Conservation (phyloP, 2,797 vertebrate genomes). For the Percopsis omiscomaycus region DNA sequence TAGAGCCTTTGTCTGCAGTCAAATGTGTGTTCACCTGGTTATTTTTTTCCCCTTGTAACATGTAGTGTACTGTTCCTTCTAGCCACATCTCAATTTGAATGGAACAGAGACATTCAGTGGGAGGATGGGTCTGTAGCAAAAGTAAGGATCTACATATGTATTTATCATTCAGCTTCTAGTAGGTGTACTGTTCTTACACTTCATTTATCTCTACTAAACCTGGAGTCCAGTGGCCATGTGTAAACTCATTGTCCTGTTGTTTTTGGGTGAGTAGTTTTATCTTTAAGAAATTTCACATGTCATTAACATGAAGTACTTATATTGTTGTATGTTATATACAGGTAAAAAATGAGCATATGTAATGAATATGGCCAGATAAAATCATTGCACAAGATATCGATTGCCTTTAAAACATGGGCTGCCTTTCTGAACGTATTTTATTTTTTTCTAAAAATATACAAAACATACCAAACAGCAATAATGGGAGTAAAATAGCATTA, state of each 20-base stretch:
- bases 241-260: background rate
- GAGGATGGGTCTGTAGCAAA: background rate
- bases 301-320: too few relatives aligned
- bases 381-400: too few relatives aligned
- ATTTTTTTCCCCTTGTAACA: background rate
- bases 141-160: background rate
- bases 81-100: accelerated
- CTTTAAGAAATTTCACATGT: too few relatives aligned
- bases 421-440: too few relatives aligned
- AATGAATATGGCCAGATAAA: too few relatives aligned
- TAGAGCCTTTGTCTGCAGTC: conserved; percentile 14
- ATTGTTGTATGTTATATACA: too few relatives aligned
- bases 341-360: too few relatives aligned
- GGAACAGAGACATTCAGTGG: background rate
- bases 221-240: background rate
- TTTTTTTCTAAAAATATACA: background rate
- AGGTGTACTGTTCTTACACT: background rate
- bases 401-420: too few relatives aligned
- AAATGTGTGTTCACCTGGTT: conserved; percentile 18
- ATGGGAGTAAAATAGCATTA: background rate
- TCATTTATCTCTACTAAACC: background rate
- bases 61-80: background rate
- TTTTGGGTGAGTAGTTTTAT: background rate
- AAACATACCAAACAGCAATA: background rate
- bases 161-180: background rate